Evolutionary conservation across 2,888 invertebrate genomes (phyloP).

Genomic region (Hemicrepidius hirtus): DNA sequence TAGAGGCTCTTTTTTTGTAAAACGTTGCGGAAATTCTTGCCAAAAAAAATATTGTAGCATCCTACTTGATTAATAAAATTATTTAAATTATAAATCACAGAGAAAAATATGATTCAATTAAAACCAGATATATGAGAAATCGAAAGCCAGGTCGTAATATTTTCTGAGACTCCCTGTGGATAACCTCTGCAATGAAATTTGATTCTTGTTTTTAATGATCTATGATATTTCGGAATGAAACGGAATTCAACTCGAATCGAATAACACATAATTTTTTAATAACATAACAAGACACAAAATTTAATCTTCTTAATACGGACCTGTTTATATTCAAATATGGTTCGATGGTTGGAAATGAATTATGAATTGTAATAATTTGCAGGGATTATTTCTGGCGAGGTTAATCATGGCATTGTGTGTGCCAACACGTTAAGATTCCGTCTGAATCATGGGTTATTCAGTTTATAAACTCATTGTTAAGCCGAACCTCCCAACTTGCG

Average conservation of each 20-base stretch:
- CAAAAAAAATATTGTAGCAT: too few species aligned
- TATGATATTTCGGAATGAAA: not conserved
- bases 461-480: slow-evolving; percentile 21
- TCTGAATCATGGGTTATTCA: slow-evolving; percentile 33
- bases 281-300: not conserved
- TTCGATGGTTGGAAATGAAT: not conserved
- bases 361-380: slow-evolving; percentile 20
- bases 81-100: slow-evolving; percentile 9
- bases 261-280: not conserved
- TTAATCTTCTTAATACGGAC: not conserved
- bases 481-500: slow-evolving; percentile 27
- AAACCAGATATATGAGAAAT: slow-evolving; percentile 8
- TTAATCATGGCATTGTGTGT: slow-evolving; percentile 28
- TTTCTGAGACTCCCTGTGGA: slow-evolving; percentile 1
- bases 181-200: slow-evolving; percentile 13
- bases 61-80: not conserved
- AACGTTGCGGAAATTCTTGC: too few species aligned
- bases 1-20: too few species aligned
- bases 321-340: not conserved
- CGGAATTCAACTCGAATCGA: slow-evolving; percentile 1
- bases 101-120: slow-evolving; percentile 6
- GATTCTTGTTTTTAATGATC: slow-evolving; percentile 19
- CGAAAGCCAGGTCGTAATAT: not conserved
- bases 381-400: not conserved
- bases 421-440: slow-evolving; percentile 18